Evolutionary conservation across 2,888 invertebrate genomes (phyloP).

Genomic region (Heliconius hortense): DNA sequence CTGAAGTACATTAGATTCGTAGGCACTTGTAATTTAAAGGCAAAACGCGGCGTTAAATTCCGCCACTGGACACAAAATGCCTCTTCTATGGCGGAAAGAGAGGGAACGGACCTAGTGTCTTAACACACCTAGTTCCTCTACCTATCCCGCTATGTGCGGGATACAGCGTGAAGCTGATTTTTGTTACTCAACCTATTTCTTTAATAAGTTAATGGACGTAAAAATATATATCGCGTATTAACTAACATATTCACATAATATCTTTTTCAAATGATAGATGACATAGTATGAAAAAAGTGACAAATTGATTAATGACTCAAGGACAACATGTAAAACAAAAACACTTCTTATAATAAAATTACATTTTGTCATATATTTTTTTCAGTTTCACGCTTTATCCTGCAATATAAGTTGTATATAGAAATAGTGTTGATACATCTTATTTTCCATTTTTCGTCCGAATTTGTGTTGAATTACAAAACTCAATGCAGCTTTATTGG

Average conservation of each 20-base stretch:
- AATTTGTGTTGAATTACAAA: too few relatives aligned
- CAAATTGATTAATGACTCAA: slow-evolving; percentile 21
- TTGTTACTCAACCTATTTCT: neutral
- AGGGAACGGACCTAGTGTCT: too few relatives aligned
- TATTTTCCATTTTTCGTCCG: neutral
- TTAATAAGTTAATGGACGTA: neutral
- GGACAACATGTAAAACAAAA: slow-evolving; percentile 2
- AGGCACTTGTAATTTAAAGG: too few relatives aligned
- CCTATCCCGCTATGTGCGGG: too few relatives aligned
- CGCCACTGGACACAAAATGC: too few relatives aligned
- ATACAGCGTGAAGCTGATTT: too few relatives aligned
- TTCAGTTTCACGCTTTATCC: neutral
- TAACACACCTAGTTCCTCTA: too few relatives aligned
- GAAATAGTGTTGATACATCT: neutral
- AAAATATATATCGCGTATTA: slow-evolving; percentile 8
- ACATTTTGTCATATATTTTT: neutral
- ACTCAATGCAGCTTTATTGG: too few relatives aligned
- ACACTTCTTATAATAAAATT: neutral
- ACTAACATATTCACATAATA: slow-evolving; percentile 14
- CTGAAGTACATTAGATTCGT: too few relatives aligned
- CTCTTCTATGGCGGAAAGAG: too few relatives aligned
- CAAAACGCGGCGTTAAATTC: too few relatives aligned
- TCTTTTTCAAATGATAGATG: slow-evolving; percentile 22
- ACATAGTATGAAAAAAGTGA: slow-evolving; percentile 23
- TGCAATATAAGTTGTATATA: neutral